phyloP scores from a whole-genome alignment of 2,113 vertebrate species.

The Seriola aureovittata region DNA sequence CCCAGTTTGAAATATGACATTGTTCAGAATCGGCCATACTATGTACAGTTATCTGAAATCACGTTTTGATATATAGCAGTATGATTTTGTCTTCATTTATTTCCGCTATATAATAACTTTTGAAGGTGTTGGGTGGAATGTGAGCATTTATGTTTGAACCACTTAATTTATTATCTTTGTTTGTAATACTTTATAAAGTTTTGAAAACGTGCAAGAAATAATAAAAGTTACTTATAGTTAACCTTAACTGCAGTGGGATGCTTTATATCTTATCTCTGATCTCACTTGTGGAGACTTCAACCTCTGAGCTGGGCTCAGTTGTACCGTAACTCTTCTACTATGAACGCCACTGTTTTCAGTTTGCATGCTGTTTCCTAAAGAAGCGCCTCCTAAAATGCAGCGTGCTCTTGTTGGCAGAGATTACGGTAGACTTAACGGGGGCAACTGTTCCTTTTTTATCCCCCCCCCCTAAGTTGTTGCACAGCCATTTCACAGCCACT shows the following conservation, averaged over 20 bases:
- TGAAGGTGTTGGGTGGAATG: slow-evolving; percentile 57
- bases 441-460: not conserved
- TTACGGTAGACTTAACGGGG: slow-evolving; percentile 49
- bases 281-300: not conserved
- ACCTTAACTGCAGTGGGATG: not conserved
- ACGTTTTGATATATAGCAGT: slow-evolving; percentile 30
- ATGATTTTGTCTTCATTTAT: slow-evolving; percentile 53
- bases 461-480: not conserved
- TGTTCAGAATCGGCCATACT: slow-evolving; percentile 26
- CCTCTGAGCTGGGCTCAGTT: too few species aligned
- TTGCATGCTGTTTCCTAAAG: accelerated
- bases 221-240: slow-evolving; percentile 72
- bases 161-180: slow-evolving; percentile 82
- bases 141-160: slow-evolving; percentile 68
- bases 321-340: slow-evolving; percentile 33
- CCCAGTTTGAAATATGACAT: not conserved
- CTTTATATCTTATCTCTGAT: slow-evolving; percentile 20
- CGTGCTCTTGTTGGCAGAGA: not conserved
- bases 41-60: slow-evolving; percentile 50
- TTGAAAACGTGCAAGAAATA: slow-evolving; percentile 66
- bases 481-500: not conserved
- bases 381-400: not conserved
- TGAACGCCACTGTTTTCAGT: not conserved
- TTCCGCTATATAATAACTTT: slow-evolving; percentile 33
- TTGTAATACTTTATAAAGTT: slow-evolving; percentile 69